Conservation (phyloP, 2,888 invertebrate species). For the Acronicta psi region DNA sequence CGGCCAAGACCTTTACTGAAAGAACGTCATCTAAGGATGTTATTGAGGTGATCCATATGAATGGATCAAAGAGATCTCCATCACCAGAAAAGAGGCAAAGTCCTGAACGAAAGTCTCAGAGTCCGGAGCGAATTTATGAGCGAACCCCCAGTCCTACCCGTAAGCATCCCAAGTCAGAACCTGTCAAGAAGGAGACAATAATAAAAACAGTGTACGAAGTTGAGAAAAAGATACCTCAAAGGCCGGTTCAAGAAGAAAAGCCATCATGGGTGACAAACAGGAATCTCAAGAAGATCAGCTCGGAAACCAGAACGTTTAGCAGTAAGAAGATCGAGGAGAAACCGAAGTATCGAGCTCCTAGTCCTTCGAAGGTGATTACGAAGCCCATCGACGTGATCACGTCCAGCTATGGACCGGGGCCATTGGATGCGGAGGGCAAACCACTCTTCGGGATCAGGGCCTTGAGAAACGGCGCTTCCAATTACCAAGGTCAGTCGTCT, state of each 20-base stretch:
- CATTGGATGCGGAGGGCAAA: conserved; percentile 93
- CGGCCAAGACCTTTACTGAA: conserved; percentile 66
- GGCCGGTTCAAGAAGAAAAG: conserved; percentile 84
- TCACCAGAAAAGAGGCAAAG: conserved; percentile 72
- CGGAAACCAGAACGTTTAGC: conserved; percentile 78
- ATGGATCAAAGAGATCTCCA: conserved; percentile 73
- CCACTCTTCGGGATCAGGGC: conserved; percentile 95
- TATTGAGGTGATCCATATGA: conserved; percentile 71
- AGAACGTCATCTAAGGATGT: conserved; percentile 74
- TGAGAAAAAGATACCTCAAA: conserved; percentile 73
- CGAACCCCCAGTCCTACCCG: conserved; percentile 76
- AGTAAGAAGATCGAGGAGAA: conserved; percentile 82
- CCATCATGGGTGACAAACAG: conserved; percentile 91
- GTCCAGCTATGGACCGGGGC: conserved; percentile 95
- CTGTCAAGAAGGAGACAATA: conserved; percentile 71
- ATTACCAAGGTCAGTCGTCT: conserved; percentile 89
- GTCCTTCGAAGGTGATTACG: conserved; percentile 78
- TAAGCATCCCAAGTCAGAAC: conserved; percentile 69
- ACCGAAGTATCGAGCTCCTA: conserved; percentile 76
- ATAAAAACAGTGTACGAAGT: conserved; percentile 74
- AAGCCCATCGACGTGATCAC: conserved; percentile 91
- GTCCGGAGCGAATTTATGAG: conserved; percentile 64
- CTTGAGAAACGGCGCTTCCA: conserved; percentile 89
- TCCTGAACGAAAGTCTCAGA: conserved; percentile 57
- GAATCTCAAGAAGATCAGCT: conserved; percentile 87